Evolutionary conservation across 1,140 invertebrate genomes (phyloP), one percentile per base, ranked within the genome.

Genomic region (Heliconius eleuchia): DNA sequence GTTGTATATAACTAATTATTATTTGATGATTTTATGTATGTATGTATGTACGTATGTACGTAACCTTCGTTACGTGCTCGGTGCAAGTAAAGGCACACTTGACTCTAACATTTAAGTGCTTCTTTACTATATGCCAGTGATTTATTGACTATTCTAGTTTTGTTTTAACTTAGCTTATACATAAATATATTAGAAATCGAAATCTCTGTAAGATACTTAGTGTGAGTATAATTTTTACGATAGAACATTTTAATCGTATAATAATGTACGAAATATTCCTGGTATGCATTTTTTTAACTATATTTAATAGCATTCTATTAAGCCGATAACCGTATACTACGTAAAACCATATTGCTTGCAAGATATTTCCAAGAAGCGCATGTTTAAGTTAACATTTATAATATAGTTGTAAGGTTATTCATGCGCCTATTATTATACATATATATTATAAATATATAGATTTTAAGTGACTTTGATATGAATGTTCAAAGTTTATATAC

Each of bases 31-130:
- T 70, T 79, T 55, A 42, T 80, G 16, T 52, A 7, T 19, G 50
- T 52, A 19, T 19, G 50, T 73, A 19, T 37, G 34, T 37, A 37
- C 2, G 30, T 30, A 30, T 30, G 30, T 30, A 30, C 30, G 30
- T 30, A 30, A 16, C 42, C 50, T 71, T 42, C 23, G 57, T 60
- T 60, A 60, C 23, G 23, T 27, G 75, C 66, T 71, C 50, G 73
- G 73, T 71, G 73, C 77, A 80, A 84, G 84, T 88, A 83, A 86
- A 88, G 86, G 81, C 74, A 71, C 79, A 88, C 86, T 87, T 87
- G 86, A 87, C 85, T 79, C 16, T 76, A 18, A 39, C 30, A 82
- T 84, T 86, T 87, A 87, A 87, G 86, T 85, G 83, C 77, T 86
- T 83, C 84, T 88, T 86, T 84, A 86, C 81, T 74, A 74, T 77